A percentile compares a stretch with the other conserved stretches of the same genome.
Conservation (phyloP, 1,140 invertebrate genomes). For the Drosophila sp. region DNA sequence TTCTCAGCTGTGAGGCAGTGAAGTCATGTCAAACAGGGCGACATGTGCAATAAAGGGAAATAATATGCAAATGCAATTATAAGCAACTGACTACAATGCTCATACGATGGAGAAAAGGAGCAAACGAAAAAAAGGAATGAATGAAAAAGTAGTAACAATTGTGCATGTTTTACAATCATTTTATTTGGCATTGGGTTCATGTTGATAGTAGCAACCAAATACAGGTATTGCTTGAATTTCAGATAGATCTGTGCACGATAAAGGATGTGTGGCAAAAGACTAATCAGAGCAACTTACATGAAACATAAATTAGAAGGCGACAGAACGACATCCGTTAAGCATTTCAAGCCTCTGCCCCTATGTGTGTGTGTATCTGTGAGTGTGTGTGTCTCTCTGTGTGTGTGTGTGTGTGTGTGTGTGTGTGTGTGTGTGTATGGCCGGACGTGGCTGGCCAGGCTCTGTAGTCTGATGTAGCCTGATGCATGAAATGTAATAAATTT, state of each 20-base stretch:
- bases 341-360: constrained; percentile 55
- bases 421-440: constrained; percentile 44
- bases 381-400: constrained; percentile 6
- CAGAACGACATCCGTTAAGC: constrained; percentile 59
- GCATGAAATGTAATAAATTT: constrained; percentile 84
- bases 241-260: constrained; percentile 46
- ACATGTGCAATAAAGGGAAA: constrained; percentile 82
- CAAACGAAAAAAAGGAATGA: background rate
- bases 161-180: background rate
- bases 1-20: constrained; percentile 22
- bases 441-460: constrained; percentile 42
- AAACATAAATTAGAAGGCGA: constrained; percentile 78
- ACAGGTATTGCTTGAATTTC: constrained; percentile 16
- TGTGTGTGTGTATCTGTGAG: constrained; percentile 47
- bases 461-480: constrained; percentile 56
- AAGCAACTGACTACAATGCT: constrained; percentile 69
- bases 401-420: constrained; percentile 41
- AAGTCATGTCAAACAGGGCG: constrained; percentile 73
- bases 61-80: constrained; percentile 83
- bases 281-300: constrained; percentile 80
- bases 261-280: constrained; percentile 52
- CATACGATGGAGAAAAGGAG: constrained; percentile 44
- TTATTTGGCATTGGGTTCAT: background rate
- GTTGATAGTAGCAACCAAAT: background rate
- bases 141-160: constrained; percentile 1